A percentile compares a stretch with the other conserved stretches of the same genome.
phyloP scores from a whole-genome alignment of 2,797 vertebrate genomes.

The Pseudochromis fuscus region DNA sequence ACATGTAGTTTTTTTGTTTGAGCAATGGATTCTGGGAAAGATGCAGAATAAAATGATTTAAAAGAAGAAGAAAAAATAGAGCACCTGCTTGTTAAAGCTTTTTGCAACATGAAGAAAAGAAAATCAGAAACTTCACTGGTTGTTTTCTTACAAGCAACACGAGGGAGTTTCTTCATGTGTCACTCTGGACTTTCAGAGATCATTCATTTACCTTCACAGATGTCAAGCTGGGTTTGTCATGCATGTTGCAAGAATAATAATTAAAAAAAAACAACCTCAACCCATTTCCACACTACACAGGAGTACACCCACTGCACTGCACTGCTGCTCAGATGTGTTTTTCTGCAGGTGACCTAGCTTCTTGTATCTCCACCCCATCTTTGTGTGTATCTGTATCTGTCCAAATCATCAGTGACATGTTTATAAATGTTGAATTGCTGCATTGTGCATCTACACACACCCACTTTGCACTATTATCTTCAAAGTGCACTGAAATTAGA shows the following conservation, averaged over 20 bases:
- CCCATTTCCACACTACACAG: not conserved
- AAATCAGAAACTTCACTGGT: constrained; percentile 7
- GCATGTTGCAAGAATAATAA: not conserved
- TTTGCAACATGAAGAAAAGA: constrained; percentile 11
- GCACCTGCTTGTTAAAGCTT: constrained; percentile 5
- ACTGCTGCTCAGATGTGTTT: not conserved
- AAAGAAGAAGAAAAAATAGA: constrained; percentile 18
- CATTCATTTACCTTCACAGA: constrained; percentile 48
- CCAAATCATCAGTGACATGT: constrained; percentile 27
- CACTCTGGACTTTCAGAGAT: constrained; percentile 34
- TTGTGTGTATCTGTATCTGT: not conserved
- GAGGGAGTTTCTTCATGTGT: constrained; percentile 31
- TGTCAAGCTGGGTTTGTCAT: constrained; percentile 45
- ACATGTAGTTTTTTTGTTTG: not conserved
- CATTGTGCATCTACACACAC: not conserved
- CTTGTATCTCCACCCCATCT: not conserved
- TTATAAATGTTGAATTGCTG: constrained; percentile 32
- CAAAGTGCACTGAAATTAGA: constrained; percentile 52
- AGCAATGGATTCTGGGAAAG: not conserved
- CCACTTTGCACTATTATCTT: constrained; percentile 19
- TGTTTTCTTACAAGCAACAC: constrained; percentile 28
- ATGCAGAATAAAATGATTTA: not conserved
- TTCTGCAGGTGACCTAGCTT: constrained; percentile 31
- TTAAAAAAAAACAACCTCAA: constrained; percentile 21
- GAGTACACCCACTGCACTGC: not conserved